phyloP scores from a whole-genome alignment of 1,140 invertebrate species.

The Drosophila lacertosa region DNA sequence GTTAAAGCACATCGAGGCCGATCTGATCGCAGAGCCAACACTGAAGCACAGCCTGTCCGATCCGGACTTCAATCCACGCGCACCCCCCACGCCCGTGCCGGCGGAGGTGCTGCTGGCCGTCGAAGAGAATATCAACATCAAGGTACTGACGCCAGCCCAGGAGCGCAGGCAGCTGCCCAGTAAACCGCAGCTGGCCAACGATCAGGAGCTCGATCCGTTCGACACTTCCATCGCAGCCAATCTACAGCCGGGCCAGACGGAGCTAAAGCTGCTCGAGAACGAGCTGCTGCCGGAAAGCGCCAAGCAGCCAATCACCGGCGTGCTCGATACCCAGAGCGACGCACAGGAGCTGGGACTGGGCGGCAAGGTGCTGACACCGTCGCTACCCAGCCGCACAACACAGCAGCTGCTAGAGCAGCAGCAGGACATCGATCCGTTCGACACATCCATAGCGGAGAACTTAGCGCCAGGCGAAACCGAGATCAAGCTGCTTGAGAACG shows the following conservation, averaged over 20 bases:
- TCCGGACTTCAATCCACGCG: slow-evolving; percentile 86
- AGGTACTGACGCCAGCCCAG: slow-evolving; percentile 87
- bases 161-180: slow-evolving; percentile 66
- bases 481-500: slow-evolving; percentile 90
- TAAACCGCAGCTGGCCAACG: slow-evolving; percentile 9
- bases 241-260: slow-evolving; percentile 90
- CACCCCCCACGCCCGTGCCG: slow-evolving; percentile 84
- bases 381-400: slow-evolving; percentile 51
- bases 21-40: slow-evolving; percentile 85
- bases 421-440: slow-evolving; percentile 89
- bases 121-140: slow-evolving; percentile 87
- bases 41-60: slow-evolving; percentile 85
- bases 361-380: slow-evolving; percentile 80
- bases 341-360: slow-evolving; percentile 82
- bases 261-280: slow-evolving; percentile 88
- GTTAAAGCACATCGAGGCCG: slow-evolving; percentile 89
- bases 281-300: slow-evolving; percentile 72
- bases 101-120: slow-evolving; percentile 85
- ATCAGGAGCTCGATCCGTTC: slow-evolving; percentile 88
- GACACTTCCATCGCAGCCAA: slow-evolving; percentile 91
- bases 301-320: slow-evolving; percentile 56
- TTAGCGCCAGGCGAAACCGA: slow-evolving; percentile 91
- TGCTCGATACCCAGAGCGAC: slow-evolving; percentile 81
- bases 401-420: slow-evolving; percentile 35
- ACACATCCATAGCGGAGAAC: slow-evolving; percentile 91